phyloP scores from a whole-genome alignment of 2,113 vertebrate genomes.

The Nothoprocta pentlandii region DNA sequence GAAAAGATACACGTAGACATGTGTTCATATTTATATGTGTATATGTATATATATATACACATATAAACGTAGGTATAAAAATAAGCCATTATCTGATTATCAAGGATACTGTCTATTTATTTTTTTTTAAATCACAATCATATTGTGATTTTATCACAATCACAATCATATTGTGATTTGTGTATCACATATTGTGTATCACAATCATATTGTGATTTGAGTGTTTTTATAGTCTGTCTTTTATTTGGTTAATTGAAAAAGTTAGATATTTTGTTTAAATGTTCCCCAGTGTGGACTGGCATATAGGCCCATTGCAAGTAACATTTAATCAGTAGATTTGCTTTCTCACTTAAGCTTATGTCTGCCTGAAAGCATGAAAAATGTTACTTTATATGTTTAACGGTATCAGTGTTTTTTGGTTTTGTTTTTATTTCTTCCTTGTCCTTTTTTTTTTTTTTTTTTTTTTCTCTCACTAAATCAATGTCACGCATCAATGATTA shows the following conservation, averaged over 20 bases:
- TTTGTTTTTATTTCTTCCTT: neutral
- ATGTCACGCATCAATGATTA: neutral
- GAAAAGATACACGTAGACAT: rapidly evolving
- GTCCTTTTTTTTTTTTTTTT: neutral
- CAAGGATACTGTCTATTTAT: neutral
- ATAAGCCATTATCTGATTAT: neutral
- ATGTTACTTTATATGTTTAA: neutral
- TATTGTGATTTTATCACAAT: neutral
- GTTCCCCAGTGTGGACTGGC: neutral
- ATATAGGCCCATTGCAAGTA: neutral
- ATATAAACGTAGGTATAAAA: neutral
- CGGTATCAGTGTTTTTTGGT: neutral
- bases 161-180: neutral
- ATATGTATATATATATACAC: no score
- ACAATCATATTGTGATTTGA: neutral
- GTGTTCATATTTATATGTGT: neutral
- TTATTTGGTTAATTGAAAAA: neutral
- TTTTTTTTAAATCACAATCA: neutral
- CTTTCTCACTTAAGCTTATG: neutral
- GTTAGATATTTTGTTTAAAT: neutral
- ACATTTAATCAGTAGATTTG: neutral
- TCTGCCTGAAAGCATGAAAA: neutral
- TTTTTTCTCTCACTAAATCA: neutral
- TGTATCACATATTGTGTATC: no score
- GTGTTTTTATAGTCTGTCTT: neutral